These are phyloP conservation scores for Tringa solitaria DNA, from an alignment of 2,113 vertebrate species.

Conservation along the genomic window DNA sequence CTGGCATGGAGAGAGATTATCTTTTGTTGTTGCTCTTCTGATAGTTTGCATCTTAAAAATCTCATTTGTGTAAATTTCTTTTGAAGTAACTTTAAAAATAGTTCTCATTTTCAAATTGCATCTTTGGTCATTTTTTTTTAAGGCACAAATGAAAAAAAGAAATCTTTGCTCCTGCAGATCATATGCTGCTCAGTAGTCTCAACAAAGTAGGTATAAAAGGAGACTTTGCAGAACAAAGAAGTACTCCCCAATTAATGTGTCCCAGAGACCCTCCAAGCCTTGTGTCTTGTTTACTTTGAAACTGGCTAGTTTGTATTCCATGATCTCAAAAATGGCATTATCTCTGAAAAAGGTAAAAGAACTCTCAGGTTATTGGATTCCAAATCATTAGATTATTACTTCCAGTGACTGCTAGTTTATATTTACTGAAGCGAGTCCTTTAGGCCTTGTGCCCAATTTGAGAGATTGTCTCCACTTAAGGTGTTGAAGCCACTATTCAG, in stretches of 20 bases:
- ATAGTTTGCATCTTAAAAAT: not conserved
- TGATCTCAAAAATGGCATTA: not conserved
- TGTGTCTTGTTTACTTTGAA: not conserved
- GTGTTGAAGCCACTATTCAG: not conserved
- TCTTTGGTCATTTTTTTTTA: not conserved
- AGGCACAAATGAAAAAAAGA: not conserved
- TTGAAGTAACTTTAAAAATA: not conserved
- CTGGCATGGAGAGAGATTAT: not conserved
- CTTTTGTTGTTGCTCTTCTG: not conserved
- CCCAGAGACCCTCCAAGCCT: not conserved
- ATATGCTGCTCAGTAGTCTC: not conserved
- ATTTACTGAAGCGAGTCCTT: not conserved
- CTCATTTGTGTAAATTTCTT: not conserved
- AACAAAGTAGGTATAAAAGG: not conserved
- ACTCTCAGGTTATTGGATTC: not conserved
- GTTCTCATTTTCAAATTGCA: not conserved
- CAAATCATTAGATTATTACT: not conserved
- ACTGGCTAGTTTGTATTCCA: not conserved
- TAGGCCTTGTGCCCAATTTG: fast-evolving
- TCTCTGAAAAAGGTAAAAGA: not conserved
- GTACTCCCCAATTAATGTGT: not conserved
- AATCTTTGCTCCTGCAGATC: not conserved
- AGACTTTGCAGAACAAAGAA: not conserved
- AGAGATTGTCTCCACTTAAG: not conserved
- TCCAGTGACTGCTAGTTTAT: not conserved